Conservation (phyloP, 2,888 invertebrate species). For the Hirtodrosophila cameraria region DNA sequence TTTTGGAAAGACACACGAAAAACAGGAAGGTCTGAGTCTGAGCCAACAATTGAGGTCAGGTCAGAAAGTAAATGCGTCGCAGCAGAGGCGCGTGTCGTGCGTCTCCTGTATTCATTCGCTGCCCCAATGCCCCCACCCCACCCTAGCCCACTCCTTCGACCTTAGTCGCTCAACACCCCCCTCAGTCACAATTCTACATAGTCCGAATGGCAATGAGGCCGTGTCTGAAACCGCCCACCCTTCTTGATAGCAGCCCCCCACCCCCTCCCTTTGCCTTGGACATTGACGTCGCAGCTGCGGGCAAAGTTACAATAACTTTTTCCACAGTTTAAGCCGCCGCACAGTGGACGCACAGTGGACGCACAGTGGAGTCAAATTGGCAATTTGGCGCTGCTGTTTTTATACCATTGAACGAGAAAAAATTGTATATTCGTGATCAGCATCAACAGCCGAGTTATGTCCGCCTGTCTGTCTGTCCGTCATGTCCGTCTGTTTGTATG, state of each 20-base stretch:
- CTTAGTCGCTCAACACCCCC: no score
- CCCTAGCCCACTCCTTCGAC: background rate
- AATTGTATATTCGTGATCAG: no score
- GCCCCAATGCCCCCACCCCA: background rate
- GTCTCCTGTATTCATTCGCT: constrained; percentile 8
- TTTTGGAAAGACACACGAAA: constrained; percentile 6
- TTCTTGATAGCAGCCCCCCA: constrained; percentile 7
- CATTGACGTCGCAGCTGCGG: constrained; percentile 45
- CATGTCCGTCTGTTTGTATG: no score
- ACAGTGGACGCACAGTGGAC: no score
- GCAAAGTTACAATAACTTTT: constrained; percentile 75
- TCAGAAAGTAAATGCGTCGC: constrained; percentile 67
- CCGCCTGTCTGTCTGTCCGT: no score
- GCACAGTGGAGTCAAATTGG: no score
- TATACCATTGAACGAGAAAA: no score
- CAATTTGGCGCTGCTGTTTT: no score
- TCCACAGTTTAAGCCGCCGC: constrained; percentile 67
- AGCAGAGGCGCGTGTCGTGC: constrained; percentile 62
- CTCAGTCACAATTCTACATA: constrained; percentile 1
- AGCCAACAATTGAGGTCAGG: constrained; percentile 67
- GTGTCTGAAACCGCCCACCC: constrained; percentile 7
- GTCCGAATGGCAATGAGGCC: background rate
- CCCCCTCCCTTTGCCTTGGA: background rate
- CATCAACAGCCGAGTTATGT: no score
- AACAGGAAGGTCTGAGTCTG: constrained; percentile 23